phyloP scores from a whole-genome alignment of 2,113 vertebrate species.

The Ciconia boyciana region DNA sequence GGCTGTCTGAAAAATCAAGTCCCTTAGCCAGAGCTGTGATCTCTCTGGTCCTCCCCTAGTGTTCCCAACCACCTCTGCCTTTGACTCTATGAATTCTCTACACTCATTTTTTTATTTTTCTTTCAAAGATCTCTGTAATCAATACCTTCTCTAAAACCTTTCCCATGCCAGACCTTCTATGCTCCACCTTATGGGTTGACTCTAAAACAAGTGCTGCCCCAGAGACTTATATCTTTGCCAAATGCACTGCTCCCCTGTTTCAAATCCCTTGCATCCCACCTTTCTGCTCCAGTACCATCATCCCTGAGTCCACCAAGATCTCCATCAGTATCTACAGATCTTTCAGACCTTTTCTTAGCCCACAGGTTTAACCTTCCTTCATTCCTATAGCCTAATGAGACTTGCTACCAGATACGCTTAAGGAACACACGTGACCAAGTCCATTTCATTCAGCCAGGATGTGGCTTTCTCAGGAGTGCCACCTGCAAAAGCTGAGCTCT shows the following conservation, averaged over 20 bases:
- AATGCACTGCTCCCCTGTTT: neutral
- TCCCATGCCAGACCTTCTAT: neutral
- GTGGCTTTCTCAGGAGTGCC: neutral
- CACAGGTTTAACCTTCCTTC: neutral
- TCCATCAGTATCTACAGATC: neutral
- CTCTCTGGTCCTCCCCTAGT: neutral
- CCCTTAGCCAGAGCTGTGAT: neutral
- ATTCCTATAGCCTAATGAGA: neutral
- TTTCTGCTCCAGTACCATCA: neutral
- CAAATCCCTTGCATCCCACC: neutral
- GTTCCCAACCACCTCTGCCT: accelerated
- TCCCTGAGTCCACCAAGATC: neutral
- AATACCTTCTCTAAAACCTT: neutral
- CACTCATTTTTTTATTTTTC: neutral
- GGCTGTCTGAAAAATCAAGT: neutral
- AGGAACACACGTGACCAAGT: neutral
- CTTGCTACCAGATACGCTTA: neutral
- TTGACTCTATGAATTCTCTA: neutral
- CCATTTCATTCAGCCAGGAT: neutral
- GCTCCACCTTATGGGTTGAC: neutral
- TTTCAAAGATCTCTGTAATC: too few relatives aligned
- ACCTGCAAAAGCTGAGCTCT: neutral
- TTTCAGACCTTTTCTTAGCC: neutral
- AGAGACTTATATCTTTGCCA: neutral
- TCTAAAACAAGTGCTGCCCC: neutral